phyloP scores from a whole-genome alignment of 2,113 vertebrate genomes.

The Delphinapterus leucas region DNA sequence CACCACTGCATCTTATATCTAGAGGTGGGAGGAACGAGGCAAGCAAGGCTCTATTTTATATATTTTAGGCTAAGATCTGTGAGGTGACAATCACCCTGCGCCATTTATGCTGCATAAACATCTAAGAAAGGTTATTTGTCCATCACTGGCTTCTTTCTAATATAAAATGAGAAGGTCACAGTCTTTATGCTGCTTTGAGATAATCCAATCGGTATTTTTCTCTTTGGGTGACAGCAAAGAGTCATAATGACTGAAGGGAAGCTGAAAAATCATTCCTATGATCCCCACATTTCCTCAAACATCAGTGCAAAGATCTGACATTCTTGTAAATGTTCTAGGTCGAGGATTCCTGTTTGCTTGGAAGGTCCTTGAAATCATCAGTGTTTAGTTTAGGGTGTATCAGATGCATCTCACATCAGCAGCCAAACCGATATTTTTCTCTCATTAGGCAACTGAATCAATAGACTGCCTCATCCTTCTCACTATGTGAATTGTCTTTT shows the following conservation, averaged over 20 bases:
- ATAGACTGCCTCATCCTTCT: not conserved
- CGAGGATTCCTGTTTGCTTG: not conserved
- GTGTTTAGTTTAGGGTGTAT: not conserved
- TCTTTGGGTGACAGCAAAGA: not conserved
- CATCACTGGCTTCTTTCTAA: not conserved
- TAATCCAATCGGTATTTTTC: not conserved
- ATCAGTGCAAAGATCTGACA: not conserved
- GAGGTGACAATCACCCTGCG: not conserved
- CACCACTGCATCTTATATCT: no score
- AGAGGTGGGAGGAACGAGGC: not conserved
- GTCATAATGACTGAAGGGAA: not conserved
- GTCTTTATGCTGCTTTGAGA: not conserved
- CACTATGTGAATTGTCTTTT: not conserved
- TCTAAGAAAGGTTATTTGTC: not conserved
- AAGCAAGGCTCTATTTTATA: not conserved
- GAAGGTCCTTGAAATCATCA: not conserved
- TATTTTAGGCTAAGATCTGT: not conserved
- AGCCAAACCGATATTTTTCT: not conserved
- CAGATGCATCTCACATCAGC: not conserved
- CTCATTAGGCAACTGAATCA: conserved; percentile 38
- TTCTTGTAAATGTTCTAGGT: not conserved
- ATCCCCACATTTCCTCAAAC: not conserved
- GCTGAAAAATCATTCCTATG: not conserved
- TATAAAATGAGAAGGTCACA: not conserved
- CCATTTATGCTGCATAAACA: not conserved